These are phyloP conservation scores for Tortrix viridana DNA, from an alignment of 2,888 invertebrate species.

Conservation along the genomic window DNA sequence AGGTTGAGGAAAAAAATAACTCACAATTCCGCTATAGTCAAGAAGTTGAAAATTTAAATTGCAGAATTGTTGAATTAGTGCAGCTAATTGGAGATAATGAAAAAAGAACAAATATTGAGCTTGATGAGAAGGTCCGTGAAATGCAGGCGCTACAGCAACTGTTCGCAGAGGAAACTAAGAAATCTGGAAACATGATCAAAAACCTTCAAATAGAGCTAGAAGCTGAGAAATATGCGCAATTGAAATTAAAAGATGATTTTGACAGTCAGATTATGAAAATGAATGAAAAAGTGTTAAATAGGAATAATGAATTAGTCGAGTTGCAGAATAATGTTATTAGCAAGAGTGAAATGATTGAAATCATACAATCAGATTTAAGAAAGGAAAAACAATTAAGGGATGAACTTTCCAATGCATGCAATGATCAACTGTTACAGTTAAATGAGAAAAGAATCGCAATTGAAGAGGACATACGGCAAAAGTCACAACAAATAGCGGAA, in stretches of 20 bases:
- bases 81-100: constrained; percentile 62
- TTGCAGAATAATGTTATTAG: constrained; percentile 66
- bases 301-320: constrained; percentile 73
- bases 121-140: constrained; percentile 65
- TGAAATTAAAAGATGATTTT: constrained; percentile 64
- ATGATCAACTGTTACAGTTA: constrained; percentile 38
- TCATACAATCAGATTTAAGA: constrained; percentile 34
- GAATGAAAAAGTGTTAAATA: constrained; percentile 71
- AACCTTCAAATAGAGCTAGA: constrained; percentile 60
- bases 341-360: constrained; percentile 67
- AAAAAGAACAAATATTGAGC: constrained; percentile 54
- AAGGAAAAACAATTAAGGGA: constrained; percentile 40
- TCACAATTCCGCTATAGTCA: constrained; percentile 58
- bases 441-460: constrained; percentile 38
- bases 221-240: constrained; percentile 59
- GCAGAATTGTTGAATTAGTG: constrained; percentile 68
- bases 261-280: constrained; percentile 69
- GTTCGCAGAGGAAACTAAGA: constrained; percentile 64
- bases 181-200: constrained; percentile 59
- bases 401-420: constrained; percentile 34
- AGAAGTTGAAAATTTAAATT: constrained; percentile 65
- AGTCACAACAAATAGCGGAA: constrained; percentile 49
- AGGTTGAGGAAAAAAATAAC: constrained; percentile 64
- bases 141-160: constrained; percentile 67
- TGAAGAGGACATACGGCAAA: constrained; percentile 37